phyloP scores from a whole-genome alignment of 2,888 invertebrate genomes.

The Trachelus troglodyta region DNA sequence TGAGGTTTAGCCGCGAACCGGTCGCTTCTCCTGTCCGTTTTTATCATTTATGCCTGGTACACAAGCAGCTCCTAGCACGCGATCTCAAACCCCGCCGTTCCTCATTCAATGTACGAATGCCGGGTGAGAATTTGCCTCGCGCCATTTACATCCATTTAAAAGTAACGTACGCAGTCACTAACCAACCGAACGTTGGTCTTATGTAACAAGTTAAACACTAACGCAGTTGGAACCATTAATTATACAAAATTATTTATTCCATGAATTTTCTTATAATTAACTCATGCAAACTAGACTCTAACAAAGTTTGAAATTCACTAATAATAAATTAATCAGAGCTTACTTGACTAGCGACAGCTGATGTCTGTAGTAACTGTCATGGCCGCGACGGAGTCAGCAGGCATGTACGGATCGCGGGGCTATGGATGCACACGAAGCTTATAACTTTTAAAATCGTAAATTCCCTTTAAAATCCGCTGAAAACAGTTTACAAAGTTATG shows the following conservation, averaged over 20 bases:
- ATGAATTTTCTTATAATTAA: neutral
- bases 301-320: neutral
- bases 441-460: neutral
- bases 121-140: constrained; percentile 42
- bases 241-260: neutral
- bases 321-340: neutral
- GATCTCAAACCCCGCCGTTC: constrained; percentile 29
- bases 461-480: neutral
- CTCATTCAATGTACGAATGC: constrained; percentile 30
- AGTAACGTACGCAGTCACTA: neutral
- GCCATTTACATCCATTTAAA: constrained; percentile 19
- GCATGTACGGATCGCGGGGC: neutral
- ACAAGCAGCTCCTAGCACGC: constrained; percentile 52
- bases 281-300: no score
- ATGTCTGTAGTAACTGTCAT: neutral
- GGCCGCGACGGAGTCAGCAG: neutral
- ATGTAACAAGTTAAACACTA: neutral
- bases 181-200: neutral
- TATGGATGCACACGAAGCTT: neutral
- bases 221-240: neutral
- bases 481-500: neutral
- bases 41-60: constrained; percentile 52
- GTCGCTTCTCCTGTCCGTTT: constrained; percentile 51
- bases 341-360: neutral
- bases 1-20: constrained; percentile 50